Conservation (phyloP, 2,113 vertebrate genomes). For the Larimichthys polyactis region DNA sequence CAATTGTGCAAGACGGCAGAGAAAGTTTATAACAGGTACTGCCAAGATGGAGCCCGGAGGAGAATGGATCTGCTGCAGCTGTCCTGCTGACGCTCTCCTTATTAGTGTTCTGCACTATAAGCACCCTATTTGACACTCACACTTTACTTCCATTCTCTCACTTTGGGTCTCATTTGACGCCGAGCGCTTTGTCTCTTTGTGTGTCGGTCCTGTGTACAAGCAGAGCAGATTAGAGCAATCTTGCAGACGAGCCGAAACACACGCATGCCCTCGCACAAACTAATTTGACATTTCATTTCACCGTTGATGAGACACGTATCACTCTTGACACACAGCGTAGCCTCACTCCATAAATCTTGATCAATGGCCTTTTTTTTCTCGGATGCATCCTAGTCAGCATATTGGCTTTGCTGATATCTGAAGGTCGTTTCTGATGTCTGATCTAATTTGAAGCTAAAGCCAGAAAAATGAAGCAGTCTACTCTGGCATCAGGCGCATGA, state of each 20-base stretch:
- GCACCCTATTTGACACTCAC: constrained; percentile 62
- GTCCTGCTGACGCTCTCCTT: constrained; percentile 72
- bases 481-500: constrained; percentile 48
- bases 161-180: constrained; percentile 33
- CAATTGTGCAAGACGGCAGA: constrained; percentile 80
- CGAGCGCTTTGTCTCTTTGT: constrained; percentile 34
- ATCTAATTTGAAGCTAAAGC: constrained; percentile 72
- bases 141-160: constrained; percentile 35
- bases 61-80: constrained; percentile 75
- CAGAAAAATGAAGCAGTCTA: constrained; percentile 63
- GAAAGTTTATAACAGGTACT: constrained; percentile 80
- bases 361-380: constrained; percentile 54
- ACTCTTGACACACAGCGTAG: constrained; percentile 54
- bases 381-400: constrained; percentile 63
- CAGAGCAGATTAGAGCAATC: constrained; percentile 28
- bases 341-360: constrained; percentile 71
- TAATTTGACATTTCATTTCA: constrained; percentile 72
- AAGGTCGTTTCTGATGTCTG: constrained; percentile 73
- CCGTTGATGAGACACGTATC: constrained; percentile 65
- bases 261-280: constrained; percentile 29
- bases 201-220: constrained; percentile 28
- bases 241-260: constrained; percentile 27
- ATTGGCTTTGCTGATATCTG: constrained; percentile 58
- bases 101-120: constrained; percentile 76
- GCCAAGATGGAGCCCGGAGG: constrained; percentile 73